Conservation (phyloP, 2,888 invertebrate genomes). For the Electrophaes corylata region DNA sequence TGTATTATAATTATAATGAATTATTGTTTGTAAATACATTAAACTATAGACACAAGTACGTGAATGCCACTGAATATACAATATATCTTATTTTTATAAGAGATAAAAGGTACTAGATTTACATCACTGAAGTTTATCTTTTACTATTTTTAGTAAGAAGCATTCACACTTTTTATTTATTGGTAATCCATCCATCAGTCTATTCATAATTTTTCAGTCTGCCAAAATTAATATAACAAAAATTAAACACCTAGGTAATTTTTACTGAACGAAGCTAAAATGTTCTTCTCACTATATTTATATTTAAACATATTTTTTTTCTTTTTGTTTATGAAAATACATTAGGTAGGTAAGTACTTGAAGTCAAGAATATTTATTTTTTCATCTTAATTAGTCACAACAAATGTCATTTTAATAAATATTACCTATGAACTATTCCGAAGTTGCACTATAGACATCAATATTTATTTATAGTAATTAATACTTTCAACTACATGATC, state of each 20-base stretch:
- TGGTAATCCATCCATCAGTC: constrained; percentile 35
- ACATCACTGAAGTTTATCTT: constrained; percentile 6
- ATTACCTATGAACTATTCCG: constrained; percentile 17
- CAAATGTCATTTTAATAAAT: constrained; percentile 32
- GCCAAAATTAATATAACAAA: constrained; percentile 35
- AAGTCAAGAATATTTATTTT: constrained; percentile 18
- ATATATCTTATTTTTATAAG: constrained; percentile 5
- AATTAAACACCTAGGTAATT: constrained; percentile 23
- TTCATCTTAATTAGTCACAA: constrained; percentile 28
- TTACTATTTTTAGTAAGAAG: constrained; percentile 18
- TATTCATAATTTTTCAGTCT: constrained; percentile 40
- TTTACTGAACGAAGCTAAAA: constrained; percentile 20
- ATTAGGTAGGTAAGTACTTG: constrained; percentile 4
- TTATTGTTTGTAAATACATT: constrained; percentile 10
- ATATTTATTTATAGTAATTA: not conserved
- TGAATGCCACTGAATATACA: constrained; percentile 20
- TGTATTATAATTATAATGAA: constrained; percentile 3
- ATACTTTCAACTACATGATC: constrained; percentile 3
- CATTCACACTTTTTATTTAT: constrained; percentile 28
- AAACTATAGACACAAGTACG: constrained; percentile 19
- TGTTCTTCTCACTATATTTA: constrained; percentile 13
- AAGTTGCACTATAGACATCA: constrained; percentile 11
- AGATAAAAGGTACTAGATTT: not conserved
- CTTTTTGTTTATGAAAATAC: constrained; percentile 20
- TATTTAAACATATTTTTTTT: constrained; percentile 25